Percentiles rank a stretch among this genome's conserved stretches.
These are phyloP conservation scores for Nothoprocta pentlandii DNA, from an alignment of 2,113 vertebrate genomes.

Conservation along the genomic window DNA sequence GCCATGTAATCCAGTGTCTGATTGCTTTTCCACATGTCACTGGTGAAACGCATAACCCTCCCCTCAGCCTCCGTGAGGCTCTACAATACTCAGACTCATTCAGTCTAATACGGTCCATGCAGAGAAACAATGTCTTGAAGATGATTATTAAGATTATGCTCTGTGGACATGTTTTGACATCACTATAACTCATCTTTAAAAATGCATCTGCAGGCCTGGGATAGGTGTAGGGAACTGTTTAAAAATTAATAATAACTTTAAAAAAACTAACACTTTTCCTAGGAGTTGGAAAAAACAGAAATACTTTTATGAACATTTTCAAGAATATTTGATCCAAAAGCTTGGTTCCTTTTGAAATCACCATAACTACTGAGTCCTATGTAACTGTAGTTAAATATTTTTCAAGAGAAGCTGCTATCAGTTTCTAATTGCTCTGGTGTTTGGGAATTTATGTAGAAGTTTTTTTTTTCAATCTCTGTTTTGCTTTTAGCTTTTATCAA, in stretches of 20 bases:
- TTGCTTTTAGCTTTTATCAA: neutral
- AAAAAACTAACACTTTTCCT: neutral
- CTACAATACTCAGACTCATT: slow-evolving; percentile 28
- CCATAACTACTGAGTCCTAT: neutral
- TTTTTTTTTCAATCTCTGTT: neutral
- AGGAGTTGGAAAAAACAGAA: neutral
- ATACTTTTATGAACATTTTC: neutral
- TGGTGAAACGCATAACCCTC: slow-evolving; percentile 58
- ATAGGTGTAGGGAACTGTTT: neutral
- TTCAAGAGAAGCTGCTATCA: neutral
- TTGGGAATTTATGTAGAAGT: neutral
- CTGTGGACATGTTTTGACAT: slow-evolving; percentile 26
- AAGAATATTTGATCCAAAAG: neutral
- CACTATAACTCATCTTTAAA: slow-evolving; percentile 2
- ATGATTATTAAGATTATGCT: neutral
- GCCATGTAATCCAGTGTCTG: slow-evolving; percentile 78
- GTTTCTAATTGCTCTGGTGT: neutral
- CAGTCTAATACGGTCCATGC: slow-evolving; percentile 48
- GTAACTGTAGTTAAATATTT: neutral
- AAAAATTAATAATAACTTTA: neutral
- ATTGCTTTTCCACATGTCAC: slow-evolving; percentile 79
- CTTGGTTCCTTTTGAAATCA: neutral
- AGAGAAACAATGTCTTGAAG: slow-evolving; percentile 48
- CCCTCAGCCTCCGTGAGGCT: slow-evolving; percentile 47
- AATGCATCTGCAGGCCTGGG: neutral